Base-by-base conservation (phyloP, 2,797 vertebrate species). In the Enteromius mattozi region DNA sequence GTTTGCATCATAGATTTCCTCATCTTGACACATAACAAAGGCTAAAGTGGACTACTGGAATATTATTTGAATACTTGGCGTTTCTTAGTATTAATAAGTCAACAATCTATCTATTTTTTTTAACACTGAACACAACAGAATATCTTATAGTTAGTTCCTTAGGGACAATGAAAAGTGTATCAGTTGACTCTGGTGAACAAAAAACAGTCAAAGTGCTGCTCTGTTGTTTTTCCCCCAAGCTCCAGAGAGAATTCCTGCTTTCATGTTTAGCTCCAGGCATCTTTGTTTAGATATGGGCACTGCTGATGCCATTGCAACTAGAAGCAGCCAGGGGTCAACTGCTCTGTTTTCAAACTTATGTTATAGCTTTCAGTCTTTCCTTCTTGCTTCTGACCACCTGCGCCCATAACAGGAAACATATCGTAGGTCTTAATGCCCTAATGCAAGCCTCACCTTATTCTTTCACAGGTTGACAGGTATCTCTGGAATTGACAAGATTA, bases 271-370 rank as follows among this genome's bases (percentile, higher is more conserved):
- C 97, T 98, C 88, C 93, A 94, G 96, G 96, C 97, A 96, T 96
- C 95, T 97, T 96, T 97, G 94, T 96, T 97, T 97, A 95, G 95
- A 97, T 98, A 97, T 96, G 93, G 94, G 96, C 96, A 96, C 96
- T 94, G 91, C 95, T 97, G 96, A 98, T 97, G 97, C 97, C 97
- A 97, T 97, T 96, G 93, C 95, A 96, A 95, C 95, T 96, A 97
- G 96, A 93, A 89, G 94, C 94, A 95, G 91, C 92, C 93, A 96
- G 95, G 96, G 97, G 97, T 98, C 97, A 97, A 97, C 95, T 96
- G 94, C 96, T 95, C 94, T 96, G 94, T 95, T 95, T 95, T 95
- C 94, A 96, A 95, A 96, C 91, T 94, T 92, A 88, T 91, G 90
- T 92, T 87, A 78, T 68, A 83, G 86, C 69, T 45, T 66, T 85